phyloP scores from a whole-genome alignment of 1,140 invertebrate species.

The Dolichoris vasculosae region DNA sequence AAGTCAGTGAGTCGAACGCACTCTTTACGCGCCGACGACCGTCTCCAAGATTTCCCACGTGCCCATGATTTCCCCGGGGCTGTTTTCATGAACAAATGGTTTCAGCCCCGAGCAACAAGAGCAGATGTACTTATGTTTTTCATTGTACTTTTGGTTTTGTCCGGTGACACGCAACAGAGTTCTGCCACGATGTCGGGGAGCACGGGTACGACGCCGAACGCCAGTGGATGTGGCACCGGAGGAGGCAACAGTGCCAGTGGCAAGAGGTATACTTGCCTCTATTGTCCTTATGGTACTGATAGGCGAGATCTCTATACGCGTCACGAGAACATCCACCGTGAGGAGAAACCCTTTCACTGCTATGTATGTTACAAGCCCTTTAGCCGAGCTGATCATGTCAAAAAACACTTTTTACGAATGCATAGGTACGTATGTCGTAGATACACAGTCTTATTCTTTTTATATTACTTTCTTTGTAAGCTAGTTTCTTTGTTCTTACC shows the following conservation, averaged over 20 bases:
- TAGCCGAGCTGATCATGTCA: constrained; percentile 95
- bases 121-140: constrained; percentile 5
- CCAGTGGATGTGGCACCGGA: constrained; percentile 7
- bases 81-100: not conserved
- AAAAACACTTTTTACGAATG: constrained; percentile 94
- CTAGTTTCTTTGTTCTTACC: not conserved
- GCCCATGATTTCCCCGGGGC: constrained; percentile 50
- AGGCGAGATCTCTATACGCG: constrained; percentile 94
- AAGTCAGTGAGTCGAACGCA: not conserved
- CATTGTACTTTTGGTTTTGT: constrained; percentile 4
- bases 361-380: constrained; percentile 94
- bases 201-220: not conserved
- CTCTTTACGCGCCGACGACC: not conserved
- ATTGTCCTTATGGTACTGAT: constrained; percentile 93
- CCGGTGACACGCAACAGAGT: not conserved
- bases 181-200: constrained; percentile 17
- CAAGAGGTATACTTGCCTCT: constrained; percentile 89
- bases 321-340: constrained; percentile 96
- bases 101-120: not conserved
- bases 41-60: constrained; percentile 54
- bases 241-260: constrained; percentile 60
- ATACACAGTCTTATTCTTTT: not conserved
- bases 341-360: constrained; percentile 94
- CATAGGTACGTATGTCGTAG: constrained; percentile 76
- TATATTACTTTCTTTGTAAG: not conserved